A percentile compares a stretch with the other conserved stretches of the same genome.
Conservation (phyloP, 2,888 invertebrate species). For the Tetranychus truncatus region DNA sequence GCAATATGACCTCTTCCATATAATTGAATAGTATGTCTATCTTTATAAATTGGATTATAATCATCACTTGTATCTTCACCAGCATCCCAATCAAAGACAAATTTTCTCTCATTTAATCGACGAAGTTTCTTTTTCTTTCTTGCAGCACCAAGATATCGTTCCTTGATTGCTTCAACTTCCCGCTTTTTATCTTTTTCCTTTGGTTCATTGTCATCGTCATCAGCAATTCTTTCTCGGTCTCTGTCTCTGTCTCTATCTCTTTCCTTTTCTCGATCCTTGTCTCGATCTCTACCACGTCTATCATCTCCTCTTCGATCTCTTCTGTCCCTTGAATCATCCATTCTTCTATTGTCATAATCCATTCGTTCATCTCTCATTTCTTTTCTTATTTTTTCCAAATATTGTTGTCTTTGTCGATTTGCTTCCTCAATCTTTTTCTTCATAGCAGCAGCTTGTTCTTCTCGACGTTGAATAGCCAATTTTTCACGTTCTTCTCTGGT, state of each 20-base stretch:
- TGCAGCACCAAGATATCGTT: conserved; percentile 75
- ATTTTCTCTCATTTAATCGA: conserved; percentile 88
- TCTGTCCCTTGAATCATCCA: neutral
- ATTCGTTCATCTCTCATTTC: conserved; percentile 20
- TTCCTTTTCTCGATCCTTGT: neutral
- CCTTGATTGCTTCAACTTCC: conserved; percentile 84
- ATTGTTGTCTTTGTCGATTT: conserved; percentile 42
- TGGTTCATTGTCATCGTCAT: conserved; percentile 30
- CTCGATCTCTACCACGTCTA: neutral
- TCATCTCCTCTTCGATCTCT: conserved; percentile 28
- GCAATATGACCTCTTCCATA: conserved; percentile 94
- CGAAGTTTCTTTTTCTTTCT: conserved; percentile 83
- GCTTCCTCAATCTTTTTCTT: conserved; percentile 52
- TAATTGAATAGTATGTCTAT: conserved; percentile 77
- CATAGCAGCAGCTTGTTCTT: conserved; percentile 64
- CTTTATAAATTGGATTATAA: conserved; percentile 90
- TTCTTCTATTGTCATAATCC: neutral
- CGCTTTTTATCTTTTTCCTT: conserved; percentile 61
- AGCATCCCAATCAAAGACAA: conserved; percentile 99
- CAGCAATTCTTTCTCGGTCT: conserved; percentile 16
- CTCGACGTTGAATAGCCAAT: conserved; percentile 67
- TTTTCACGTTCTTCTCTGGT: conserved; percentile 85
- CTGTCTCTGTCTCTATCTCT: conserved; percentile 3
- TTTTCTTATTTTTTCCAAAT: conserved; percentile 33
- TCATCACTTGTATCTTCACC: conserved; percentile 94